Evolutionary conservation across 2,797 vertebrate species (phyloP).

Genomic region (Sebastes nivosus): DNA sequence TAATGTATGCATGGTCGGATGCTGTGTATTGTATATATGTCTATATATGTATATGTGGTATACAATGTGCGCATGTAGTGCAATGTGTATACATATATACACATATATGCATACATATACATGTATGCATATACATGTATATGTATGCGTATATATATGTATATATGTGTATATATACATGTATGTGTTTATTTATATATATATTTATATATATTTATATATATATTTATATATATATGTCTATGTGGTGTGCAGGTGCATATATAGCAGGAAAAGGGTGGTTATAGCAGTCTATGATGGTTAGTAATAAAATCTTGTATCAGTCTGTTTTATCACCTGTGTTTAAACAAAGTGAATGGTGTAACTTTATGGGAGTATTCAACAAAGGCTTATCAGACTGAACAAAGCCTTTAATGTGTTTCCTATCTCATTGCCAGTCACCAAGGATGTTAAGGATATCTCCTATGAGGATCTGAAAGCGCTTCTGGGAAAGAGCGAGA

Average conservation of each 20-base stretch:
- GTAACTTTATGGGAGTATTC: not conserved
- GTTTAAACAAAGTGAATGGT: not conserved
- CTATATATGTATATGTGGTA: no score
- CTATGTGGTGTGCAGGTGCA: no score
- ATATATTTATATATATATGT: no score
- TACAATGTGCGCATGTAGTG: no score
- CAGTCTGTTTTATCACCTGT: not conserved
- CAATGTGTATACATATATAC: no score
- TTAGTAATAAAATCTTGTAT: not conserved
- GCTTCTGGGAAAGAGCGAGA: slow-evolving; percentile 64
- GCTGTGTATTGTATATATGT: no score
- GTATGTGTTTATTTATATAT: accelerated
- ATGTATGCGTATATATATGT: no score
- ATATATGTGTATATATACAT: no score
- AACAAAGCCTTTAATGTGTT: not conserved
- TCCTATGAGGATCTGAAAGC: slow-evolving; percentile 78
- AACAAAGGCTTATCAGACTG: not conserved
- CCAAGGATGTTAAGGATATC: slow-evolving; percentile 50
- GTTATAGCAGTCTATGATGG: not conserved
- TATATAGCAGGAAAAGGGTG: not conserved
- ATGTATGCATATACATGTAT: accelerated
- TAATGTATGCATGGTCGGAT: no score
- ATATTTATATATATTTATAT: no score
- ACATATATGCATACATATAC: no score
- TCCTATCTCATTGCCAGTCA: slow-evolving; percentile 27